Conservation (phyloP, 2,888 invertebrate species). For the Chesias legatella region DNA sequence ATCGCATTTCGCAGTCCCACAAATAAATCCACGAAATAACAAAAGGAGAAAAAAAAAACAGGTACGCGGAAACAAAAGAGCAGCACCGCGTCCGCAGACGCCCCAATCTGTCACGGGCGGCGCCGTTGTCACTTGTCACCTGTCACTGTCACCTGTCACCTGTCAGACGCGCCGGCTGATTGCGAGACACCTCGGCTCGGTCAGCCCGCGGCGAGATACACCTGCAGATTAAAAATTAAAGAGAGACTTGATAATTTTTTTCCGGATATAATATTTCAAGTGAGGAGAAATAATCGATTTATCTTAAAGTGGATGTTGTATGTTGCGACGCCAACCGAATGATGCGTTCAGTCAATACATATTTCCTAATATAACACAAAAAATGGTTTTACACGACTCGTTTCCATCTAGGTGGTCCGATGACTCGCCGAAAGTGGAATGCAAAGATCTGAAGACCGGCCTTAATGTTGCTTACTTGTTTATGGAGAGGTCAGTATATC, state of each 20-base stretch:
- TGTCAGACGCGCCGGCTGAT: slow-evolving; percentile 52
- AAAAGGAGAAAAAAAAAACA: slow-evolving; percentile 42
- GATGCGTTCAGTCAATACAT: no score
- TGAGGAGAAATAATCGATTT: neutral
- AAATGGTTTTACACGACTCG: no score
- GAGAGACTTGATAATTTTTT: neutral
- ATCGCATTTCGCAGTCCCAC: slow-evolving; percentile 9
- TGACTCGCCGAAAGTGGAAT: no score
- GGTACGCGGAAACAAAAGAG: slow-evolving; percentile 46
- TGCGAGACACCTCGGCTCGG: slow-evolving; percentile 45
- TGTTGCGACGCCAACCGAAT: no score
- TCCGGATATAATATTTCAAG: neutral
- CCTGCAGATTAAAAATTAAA: slow-evolving; percentile 34
- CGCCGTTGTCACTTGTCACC: slow-evolving; percentile 58
- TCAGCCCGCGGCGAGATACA: slow-evolving; percentile 32
- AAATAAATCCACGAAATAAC: slow-evolving; percentile 18
- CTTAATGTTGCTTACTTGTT: no score
- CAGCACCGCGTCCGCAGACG: slow-evolving; percentile 45
- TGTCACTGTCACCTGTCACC: slow-evolving; percentile 53
- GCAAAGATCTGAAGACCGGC: no score
- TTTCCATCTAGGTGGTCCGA: no score
- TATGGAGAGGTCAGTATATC: no score
- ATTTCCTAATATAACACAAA: no score
- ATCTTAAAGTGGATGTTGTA: no score
- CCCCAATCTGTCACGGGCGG: slow-evolving; percentile 68